Conservation (phyloP, 1,140 invertebrate species). For the Drosophila rhopaloa region DNA sequence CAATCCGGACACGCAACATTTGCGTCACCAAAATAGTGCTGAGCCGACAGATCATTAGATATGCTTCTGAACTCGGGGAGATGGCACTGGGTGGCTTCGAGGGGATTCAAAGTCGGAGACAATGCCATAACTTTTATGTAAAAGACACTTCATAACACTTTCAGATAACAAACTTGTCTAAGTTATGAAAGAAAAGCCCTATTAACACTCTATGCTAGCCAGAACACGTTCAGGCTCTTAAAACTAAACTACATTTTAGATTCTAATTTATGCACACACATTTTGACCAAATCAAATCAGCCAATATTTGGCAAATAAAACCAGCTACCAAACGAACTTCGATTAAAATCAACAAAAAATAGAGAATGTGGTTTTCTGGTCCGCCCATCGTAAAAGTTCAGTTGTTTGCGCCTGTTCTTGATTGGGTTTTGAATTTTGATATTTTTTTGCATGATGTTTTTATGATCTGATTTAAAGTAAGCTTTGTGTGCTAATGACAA, state of each 20-base stretch:
- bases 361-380: constrained; percentile 38
- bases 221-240: constrained; percentile 16
- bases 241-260: constrained; percentile 38
- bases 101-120: constrained; percentile 13
- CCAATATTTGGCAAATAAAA: constrained; percentile 60
- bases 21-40: constrained; percentile 61
- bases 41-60: constrained; percentile 41
- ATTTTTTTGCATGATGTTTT: constrained; percentile 33
- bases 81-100: background rate
- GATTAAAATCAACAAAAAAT: constrained; percentile 39
- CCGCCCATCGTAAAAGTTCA: constrained; percentile 42
- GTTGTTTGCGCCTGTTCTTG: constrained; percentile 38
- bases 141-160: constrained; percentile 60
- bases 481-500: constrained; percentile 53
- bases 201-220: constrained; percentile 60
- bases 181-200: constrained; percentile 61
- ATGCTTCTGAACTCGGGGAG: constrained; percentile 16
- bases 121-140: constrained; percentile 62
- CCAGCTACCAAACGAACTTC: constrained; percentile 53
- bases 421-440: constrained; percentile 39
- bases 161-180: constrained; percentile 36
- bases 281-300: constrained; percentile 36
- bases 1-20: constrained; percentile 55
- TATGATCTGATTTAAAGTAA: constrained; percentile 56
- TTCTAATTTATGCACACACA: constrained; percentile 65